These are phyloP conservation scores for Peromyscus leucopus DNA, from an alignment of 2,113 vertebrate genomes.

Conservation along the genomic window DNA sequence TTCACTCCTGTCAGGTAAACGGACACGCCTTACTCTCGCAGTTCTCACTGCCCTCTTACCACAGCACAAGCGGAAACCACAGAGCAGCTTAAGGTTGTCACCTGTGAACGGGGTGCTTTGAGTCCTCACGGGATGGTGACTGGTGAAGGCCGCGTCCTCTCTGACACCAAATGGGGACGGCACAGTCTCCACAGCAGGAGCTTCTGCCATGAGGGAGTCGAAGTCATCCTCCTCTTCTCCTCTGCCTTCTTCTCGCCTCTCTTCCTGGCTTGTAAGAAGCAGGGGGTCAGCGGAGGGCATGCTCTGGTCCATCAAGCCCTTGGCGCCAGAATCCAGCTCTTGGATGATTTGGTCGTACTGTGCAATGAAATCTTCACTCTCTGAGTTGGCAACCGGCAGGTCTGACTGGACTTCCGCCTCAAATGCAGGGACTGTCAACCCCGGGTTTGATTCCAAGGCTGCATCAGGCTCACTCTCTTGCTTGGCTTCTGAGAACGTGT, in stretches of 20 bases:
- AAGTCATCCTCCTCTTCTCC: constrained; percentile 88
- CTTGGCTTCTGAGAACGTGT: constrained; percentile 65
- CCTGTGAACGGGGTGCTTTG: constrained; percentile 94
- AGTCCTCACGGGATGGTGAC: constrained; percentile 76
- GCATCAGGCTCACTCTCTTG: constrained; percentile 46
- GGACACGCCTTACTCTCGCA: background rate
- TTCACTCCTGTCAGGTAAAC: background rate
- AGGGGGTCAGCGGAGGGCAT: constrained; percentile 68
- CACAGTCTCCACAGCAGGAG: constrained; percentile 89
- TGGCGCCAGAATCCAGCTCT: constrained; percentile 88
- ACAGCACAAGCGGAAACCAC: background rate
- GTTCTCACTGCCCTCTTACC: background rate
- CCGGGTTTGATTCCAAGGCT: constrained; percentile 53
- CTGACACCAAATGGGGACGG: constrained; percentile 89
- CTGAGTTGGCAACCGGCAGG: constrained; percentile 66
- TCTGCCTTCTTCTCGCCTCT: constrained; percentile 82
- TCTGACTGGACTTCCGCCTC: constrained; percentile 81
- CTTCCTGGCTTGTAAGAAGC: constrained; percentile 85
- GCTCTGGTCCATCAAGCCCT: constrained; percentile 80
- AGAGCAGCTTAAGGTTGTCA: constrained; percentile 76
- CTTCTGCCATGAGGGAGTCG: constrained; percentile 90
- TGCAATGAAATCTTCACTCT: constrained; percentile 91
- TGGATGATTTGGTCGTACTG: constrained; percentile 95
- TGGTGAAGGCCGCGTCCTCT: constrained; percentile 71
- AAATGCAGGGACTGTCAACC: constrained; percentile 40